Base-by-base conservation (phyloP, 2,113 vertebrate species). In the Eulacestoma nigropectus region DNA sequence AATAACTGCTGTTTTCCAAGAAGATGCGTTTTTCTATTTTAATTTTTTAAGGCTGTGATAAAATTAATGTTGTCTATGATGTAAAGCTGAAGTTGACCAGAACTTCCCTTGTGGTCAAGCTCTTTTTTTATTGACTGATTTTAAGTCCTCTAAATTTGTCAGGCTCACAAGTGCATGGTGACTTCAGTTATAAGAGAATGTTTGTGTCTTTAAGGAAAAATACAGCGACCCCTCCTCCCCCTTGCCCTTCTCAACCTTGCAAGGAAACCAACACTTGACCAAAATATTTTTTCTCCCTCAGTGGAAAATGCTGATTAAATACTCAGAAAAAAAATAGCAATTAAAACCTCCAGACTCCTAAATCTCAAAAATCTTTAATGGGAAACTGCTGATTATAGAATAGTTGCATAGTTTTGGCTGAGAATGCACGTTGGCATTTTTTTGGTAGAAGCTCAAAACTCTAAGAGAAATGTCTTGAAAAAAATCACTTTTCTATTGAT, bases 21-120 rank as follows among this genome's bases (percentile, higher is more conserved):
- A 96, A 97, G 95, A 95, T 83, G 91, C 93, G 76, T 95, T 92
- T 97, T 97, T 97, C 96, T 97, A 88, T 95, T 96, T 96, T 96
- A 95, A 89, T 87, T 89, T 96, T 97, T 95, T 93, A 89, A 97
- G 96, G 89, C n/a, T 92, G 90, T 89, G 95, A 97, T 92, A 97
- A 97, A 98, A 97, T 96, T 95, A 97, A 96, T 96, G 93, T 94
- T 95, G 90, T 64, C 93, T 94, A 77, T 96, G 92, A 96, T 69
- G 95, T 72, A 88, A 94, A 97, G 53, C 76, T 78, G 92, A 87
- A 93, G 80, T 82, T 92, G 73, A 95, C 92, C 96, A 96, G 84
- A 92, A 84, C 73, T 96, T 97, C 80, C 90, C 65, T 84, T 96
- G 92, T 96, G 96, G 96, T 95, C 50, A 78, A 75, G 37, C 39